Evolutionary conservation across 2,797 vertebrate genomes (phyloP), one percentile per base, ranked within the genome.

Genomic region (Carduelis carduelis): DNA sequence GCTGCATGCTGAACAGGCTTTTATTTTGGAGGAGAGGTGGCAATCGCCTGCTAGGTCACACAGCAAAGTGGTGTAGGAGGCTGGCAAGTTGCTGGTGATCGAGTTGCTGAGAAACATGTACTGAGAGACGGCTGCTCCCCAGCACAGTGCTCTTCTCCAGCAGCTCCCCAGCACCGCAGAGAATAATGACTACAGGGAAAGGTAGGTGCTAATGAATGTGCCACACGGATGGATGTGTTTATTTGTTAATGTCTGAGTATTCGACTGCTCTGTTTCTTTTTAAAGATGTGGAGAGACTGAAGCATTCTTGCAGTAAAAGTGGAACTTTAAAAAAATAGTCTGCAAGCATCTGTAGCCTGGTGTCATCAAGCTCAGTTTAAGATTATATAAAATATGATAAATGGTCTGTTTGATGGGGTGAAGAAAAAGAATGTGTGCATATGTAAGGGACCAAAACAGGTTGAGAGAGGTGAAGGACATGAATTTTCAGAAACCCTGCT

Each of bases 121-220:
- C 71, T 85, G 55, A 77, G 93, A 97, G 90, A 30, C 56, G 30
- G 81, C 64, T 94, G 74, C 89, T 94, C 63, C 53, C 7, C 8
- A 96, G 79, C 70, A 23, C 72, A 10, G 82, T 34, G 92, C 74
- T 91, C 86, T 93, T 84, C 44, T 32, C 63, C 87, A 94, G 93
- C 93, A 44, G 87, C 88, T 76, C 86, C 30, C 47, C 57, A 92
- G 94, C 93, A 13, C 96, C 93, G 91, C 95, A 86, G 95, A 95
- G 89, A 95, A 98, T 99, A 95, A 99, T 99, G 98, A 99, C 98
- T 91, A 97, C 98, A 6, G 98, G 98, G 93, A 98, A 98, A 98
- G 99, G 99, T 99, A 98, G 97, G 98, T 92, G 88, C 27, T 90
- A 26, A 55, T 55, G 66, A 71, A n/a, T 6, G 39, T 82, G 76